Base-by-base conservation (phyloP, 2,888 invertebrate species). In the Meiosimyza platycephala region DNA sequence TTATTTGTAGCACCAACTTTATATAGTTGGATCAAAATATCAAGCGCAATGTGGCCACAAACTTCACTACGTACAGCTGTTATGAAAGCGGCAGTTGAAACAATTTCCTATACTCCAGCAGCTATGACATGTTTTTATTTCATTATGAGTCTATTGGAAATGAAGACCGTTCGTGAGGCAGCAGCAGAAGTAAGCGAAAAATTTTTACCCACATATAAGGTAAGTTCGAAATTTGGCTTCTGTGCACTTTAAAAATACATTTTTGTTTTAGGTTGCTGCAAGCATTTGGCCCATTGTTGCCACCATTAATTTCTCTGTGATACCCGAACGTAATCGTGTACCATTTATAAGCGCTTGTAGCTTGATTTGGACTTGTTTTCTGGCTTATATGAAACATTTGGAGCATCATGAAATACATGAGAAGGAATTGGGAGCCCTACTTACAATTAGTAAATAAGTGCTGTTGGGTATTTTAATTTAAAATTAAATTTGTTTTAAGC, bases 1-100 rank as follows among this genome's bases (percentile, higher is more conserved):
- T 90, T 93, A 64, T 94, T 93, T 85, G 93, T 94, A 22, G 95
- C 95, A 1, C 95, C 95, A 15, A 93, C 94, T 6, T 86, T 95
- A 0, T 95, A 94, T 81, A 90, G 90, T 72, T 95, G 95, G 95
- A 88, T 96, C 63, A 92, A 91, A 83, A 85, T 94, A 67, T 93
- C 94, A n/a, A 91, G 91, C 78, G 89, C 90, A 68, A 88, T 95
- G 85, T 94, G 94, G 93, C 95, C 95, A 28, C 91, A 91, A 65
- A 91, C 89, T 75, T 90, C 91, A 73, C 82, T 95, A 55, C 90
- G 89, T 83, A 91, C 91, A 75, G 94, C 93, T 15, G 82, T 95
- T 13, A 90, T 91, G 55, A 95, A 95, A 90, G 93, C 93, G 62
- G 87, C 91, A 72, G 90, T 93, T 65, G 94, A 94, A 87, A 93